These are phyloP conservation scores for Pyrgilauda ruficollis DNA, from an alignment of 2,113 vertebrate species.

Conservation along the genomic window DNA sequence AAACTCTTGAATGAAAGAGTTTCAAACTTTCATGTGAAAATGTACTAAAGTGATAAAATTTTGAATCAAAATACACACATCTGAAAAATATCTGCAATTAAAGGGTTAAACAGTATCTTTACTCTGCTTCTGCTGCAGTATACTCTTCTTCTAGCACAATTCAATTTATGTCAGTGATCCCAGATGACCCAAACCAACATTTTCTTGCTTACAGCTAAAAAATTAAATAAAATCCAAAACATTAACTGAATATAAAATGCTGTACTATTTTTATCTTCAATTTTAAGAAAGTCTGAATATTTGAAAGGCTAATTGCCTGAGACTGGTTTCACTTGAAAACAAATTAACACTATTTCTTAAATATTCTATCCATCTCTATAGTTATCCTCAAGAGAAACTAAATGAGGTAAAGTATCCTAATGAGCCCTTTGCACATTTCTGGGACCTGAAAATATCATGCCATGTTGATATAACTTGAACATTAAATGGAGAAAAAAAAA, in stretches of 20 bases:
- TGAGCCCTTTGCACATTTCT: background rate
- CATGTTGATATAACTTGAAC: background rate
- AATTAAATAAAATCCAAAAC: background rate
- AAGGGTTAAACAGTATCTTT: background rate
- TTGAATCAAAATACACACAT: background rate
- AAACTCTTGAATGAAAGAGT: background rate
- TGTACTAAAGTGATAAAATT: background rate
- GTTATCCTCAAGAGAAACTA: background rate
- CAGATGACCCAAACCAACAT: background rate
- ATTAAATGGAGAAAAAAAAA: background rate
- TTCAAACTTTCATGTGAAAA: background rate
- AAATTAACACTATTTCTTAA: background rate
- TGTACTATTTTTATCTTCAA: background rate
- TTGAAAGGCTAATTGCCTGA: background rate
- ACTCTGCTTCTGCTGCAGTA: background rate
- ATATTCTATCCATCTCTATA: background rate
- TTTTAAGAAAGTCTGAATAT: background rate
- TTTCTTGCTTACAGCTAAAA: background rate
- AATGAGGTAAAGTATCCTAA: background rate
- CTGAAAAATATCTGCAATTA: background rate
- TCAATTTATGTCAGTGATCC: background rate
- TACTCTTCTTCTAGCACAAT: background rate
- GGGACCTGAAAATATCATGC: background rate
- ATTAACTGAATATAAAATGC: background rate
- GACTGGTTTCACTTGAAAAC: background rate